Percentiles rank a stretch among this genome's conserved stretches.
Evolutionary conservation across 1,140 invertebrate genomes (phyloP).

Genomic region (Lerema accius): DNA sequence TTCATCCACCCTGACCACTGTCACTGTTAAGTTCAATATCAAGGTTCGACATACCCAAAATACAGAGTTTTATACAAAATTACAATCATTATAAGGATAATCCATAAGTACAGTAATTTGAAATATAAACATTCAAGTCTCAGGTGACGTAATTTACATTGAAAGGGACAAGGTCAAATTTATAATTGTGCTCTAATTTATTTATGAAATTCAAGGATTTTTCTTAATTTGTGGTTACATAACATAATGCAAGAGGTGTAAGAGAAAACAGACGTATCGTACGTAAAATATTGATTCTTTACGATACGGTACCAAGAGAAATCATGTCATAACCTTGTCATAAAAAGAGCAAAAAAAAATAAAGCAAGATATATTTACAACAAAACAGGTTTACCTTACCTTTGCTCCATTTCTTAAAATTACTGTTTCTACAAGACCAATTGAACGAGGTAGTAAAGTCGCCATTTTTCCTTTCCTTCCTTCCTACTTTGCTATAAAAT

Average conservation of each 20-base stretch:
- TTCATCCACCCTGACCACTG: conserved; percentile 13
- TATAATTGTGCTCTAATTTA: conserved; percentile 52
- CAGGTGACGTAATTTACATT: conserved; percentile 71
- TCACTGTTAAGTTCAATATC: conserved; percentile 1
- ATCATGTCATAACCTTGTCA: not conserved
- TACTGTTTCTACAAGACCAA: conserved; percentile 85
- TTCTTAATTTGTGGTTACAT: conserved; percentile 12
- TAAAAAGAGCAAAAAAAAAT: not conserved
- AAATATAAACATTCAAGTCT: conserved; percentile 50
- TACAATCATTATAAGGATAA: not conserved
- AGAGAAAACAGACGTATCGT: not conserved
- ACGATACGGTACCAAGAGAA: not conserved
- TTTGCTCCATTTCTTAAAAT: conserved; percentile 85
- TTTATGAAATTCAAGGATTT: conserved; percentile 7
- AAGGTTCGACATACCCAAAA: conserved; percentile 4
- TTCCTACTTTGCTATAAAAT: not conserved
- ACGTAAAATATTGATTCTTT: not conserved
- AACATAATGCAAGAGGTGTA: not conserved
- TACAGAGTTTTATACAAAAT: conserved; percentile 1
- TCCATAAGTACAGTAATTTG: not conserved
- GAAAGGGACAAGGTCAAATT: conserved; percentile 70
- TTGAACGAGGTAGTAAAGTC: conserved; percentile 86
- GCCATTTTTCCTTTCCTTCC: conserved; percentile 84
- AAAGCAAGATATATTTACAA: not conserved
- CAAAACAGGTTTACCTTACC: conserved; percentile 72